These are phyloP conservation scores for Melanostigma gelatinosum DNA, from an alignment of 2,113 vertebrate genomes.

Conservation along the genomic window DNA sequence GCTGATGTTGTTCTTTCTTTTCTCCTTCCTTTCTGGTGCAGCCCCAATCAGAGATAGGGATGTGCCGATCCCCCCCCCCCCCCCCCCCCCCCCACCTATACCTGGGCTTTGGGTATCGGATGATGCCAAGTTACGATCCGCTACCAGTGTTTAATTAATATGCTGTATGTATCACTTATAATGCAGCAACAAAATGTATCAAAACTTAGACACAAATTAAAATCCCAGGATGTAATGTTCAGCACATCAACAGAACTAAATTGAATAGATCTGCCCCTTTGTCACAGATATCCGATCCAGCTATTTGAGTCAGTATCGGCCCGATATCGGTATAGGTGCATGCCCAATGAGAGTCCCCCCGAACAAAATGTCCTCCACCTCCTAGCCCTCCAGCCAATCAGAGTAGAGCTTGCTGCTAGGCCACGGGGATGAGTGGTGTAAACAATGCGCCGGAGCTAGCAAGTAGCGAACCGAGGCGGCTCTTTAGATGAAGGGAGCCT, in stretches of 20 bases:
- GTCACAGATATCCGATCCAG: background rate
- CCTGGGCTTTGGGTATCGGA: background rate
- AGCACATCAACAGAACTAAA: background rate
- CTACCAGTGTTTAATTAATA: background rate
- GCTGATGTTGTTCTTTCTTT: conserved; percentile 12
- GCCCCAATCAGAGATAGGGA: conserved; percentile 25
- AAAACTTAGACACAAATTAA: background rate
- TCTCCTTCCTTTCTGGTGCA: conserved; percentile 21
- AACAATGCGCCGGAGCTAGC: conserved; percentile 14
- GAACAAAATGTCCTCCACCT: conserved; percentile 44
- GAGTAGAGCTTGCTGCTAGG: conserved; percentile 48
- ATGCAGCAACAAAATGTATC: background rate
- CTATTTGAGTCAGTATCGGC: background rate
- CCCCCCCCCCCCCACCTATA: background rate
- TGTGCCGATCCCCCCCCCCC: background rate
- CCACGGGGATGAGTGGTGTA: conserved; percentile 29
- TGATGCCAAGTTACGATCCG: background rate
- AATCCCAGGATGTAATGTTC: background rate
- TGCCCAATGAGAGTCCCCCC: conserved; percentile 29
- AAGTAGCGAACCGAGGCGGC: conserved; percentile 35
- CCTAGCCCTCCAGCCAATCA: conserved; percentile 65
- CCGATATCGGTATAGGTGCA: background rate
- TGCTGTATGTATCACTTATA: background rate
- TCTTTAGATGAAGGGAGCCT: conserved; percentile 56
- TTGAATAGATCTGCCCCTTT: background rate